Evolutionary conservation across 1,140 invertebrate genomes (phyloP), one percentile per base, ranked within the genome.

Genomic region (Sycobia sp.): DNA sequence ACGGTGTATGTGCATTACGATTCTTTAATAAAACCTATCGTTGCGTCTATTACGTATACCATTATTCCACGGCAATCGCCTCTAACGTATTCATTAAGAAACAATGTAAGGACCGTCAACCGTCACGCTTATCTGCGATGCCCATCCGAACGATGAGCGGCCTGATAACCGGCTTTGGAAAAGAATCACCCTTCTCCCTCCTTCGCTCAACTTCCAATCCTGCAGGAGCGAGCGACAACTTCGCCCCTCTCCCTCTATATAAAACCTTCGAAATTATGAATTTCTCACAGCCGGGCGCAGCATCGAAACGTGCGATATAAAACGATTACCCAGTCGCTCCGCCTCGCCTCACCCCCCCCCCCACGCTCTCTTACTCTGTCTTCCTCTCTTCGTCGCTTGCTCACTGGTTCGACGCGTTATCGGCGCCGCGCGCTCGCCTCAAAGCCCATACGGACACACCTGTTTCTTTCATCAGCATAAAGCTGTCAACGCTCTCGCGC

Each of bases 391-490:
- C n/a, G n/a, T n/a, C n/a, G n/a, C n/a, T n/a, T n/a, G n/a, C n/a
- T n/a, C n/a, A n/a, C n/a, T n/a, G n/a, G n/a, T n/a, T 39, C 36
- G 14, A 23, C 3, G 51, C 14, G 20, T 23, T 54, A 54, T 62
- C 51, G 50, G 29, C 10, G 16, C 1, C 54, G 32, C 14, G 7
- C 34, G 13, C n/a, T n/a, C 16, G 32, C 4, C 32, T 51, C 49
- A 51, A 51, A 51, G 49, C 49, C 8, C 22, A n/a, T n/a, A n/a
- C n/a, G n/a, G 16, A 49, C 54, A 44, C 53, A 64, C 36, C 62
- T 57, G 62, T 64, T 64, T 58, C 36, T 53, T 56, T 58, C 62
- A 58, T 65, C 62, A 59, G 62, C 62, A 59, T 65, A 65, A 65
- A 65, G 49, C 62, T 65, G 56, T 65, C 62, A 43, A 29, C 55